These are phyloP conservation scores for Sylvia atricapilla DNA, from an alignment of 2,113 vertebrate species.

Conservation along the genomic window DNA sequence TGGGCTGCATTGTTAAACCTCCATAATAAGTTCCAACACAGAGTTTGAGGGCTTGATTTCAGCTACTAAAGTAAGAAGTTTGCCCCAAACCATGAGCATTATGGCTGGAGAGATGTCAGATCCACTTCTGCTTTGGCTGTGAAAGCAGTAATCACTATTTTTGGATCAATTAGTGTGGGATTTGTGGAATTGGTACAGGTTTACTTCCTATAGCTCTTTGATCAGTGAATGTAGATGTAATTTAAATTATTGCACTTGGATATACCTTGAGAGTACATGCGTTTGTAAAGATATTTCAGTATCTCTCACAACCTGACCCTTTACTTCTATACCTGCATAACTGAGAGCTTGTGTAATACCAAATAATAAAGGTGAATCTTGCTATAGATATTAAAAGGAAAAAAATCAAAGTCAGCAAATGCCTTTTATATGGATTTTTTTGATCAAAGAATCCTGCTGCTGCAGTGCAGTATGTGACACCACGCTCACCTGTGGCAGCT, in stretches of 20 bases:
- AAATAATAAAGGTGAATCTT: background rate
- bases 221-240: background rate
- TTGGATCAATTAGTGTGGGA: background rate
- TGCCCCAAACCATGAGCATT: background rate
- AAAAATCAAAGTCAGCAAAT: background rate
- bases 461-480: background rate
- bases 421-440: background rate
- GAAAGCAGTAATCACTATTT: background rate
- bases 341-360: background rate
- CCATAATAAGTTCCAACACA: background rate
- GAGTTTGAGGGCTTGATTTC: background rate
- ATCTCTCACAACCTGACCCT: background rate
- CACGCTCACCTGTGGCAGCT: background rate
- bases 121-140: background rate
- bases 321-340: background rate
- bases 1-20: background rate
- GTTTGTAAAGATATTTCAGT: background rate
- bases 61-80: background rate
- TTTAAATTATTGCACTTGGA: background rate
- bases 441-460: background rate
- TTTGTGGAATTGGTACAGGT: rapidly evolving
- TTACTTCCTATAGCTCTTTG: background rate
- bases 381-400: background rate
- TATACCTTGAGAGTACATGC: background rate
- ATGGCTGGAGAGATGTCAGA: background rate